Percentiles rank a stretch among this genome's conserved stretches.
These are phyloP conservation scores for Poecilia latipinna DNA, from an alignment of 2,113 vertebrate species.

Conservation along the genomic window DNA sequence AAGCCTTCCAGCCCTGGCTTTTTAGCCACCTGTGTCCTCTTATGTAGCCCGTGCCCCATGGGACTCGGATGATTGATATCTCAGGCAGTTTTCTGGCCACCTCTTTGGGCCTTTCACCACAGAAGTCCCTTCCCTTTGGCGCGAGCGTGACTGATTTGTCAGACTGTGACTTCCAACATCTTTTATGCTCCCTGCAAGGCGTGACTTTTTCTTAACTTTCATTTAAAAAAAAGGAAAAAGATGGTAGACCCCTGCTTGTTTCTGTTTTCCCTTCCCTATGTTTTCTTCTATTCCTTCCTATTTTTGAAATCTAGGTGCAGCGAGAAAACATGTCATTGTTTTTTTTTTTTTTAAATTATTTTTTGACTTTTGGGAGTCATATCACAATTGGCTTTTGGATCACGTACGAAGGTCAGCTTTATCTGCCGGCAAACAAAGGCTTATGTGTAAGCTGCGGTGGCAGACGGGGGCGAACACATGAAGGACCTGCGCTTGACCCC, in stretches of 20 bases:
- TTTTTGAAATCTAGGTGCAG: not conserved
- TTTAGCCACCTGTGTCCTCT: slow-evolving; percentile 64
- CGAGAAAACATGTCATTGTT: not conserved
- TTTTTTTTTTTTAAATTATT: not conserved
- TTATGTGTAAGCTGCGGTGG: not conserved
- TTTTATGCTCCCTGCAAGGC: not conserved
- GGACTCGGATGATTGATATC: slow-evolving; percentile 67
- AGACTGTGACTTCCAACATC: slow-evolving; percentile 17
- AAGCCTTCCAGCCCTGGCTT: slow-evolving; percentile 44
- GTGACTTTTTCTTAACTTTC: slow-evolving; percentile 38
- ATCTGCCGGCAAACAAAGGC: not conserved
- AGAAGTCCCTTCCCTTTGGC: slow-evolving; percentile 54
- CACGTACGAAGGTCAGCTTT: not conserved
- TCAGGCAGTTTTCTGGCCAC: slow-evolving; percentile 65
- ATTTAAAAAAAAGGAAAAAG: slow-evolving; percentile 29
- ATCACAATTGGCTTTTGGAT: not conserved
- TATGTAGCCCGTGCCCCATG: slow-evolving; percentile 43
- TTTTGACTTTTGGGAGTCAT: slow-evolving; percentile 6
- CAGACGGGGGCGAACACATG: not conserved
- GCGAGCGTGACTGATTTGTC: slow-evolving; percentile 60
- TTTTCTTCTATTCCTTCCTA: not conserved
- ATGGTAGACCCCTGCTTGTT: slow-evolving; percentile 34
- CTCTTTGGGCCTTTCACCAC: slow-evolving; percentile 40
- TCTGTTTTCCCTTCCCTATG: too few species aligned
- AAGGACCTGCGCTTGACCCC: not conserved